Percentiles rank a stretch among this genome's conserved stretches.
Evolutionary conservation across 2,113 vertebrate species (phyloP).

Genomic region (Cavia porcellus): DNA sequence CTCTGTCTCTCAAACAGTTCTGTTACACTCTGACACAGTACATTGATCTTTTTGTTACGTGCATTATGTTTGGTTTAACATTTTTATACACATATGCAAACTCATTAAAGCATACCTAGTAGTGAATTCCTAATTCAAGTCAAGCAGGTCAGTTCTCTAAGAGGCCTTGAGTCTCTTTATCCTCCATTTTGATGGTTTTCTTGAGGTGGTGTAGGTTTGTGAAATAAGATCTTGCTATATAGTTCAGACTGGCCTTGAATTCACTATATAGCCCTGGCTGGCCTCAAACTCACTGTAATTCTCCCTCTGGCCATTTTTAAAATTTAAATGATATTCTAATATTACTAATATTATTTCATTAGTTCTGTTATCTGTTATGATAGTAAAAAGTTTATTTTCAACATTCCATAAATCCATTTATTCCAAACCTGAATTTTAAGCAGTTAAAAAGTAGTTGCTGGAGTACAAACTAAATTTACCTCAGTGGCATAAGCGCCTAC

Average conservation of each 20-base stretch:
- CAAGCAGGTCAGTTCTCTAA: constrained; percentile 32
- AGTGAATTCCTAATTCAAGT: constrained; percentile 24
- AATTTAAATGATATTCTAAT: constrained; percentile 30
- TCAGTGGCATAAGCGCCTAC: background rate
- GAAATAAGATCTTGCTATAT: background rate
- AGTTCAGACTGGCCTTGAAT: background rate
- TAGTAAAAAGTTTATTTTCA: constrained; percentile 67
- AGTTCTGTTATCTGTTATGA: background rate
- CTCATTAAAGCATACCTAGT: constrained; percentile 17
- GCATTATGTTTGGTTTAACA: background rate
- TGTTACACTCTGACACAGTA: background rate
- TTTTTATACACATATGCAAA: background rate
- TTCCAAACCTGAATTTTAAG: constrained; percentile 56
- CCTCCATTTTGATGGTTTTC: background rate
- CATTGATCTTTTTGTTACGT: background rate
- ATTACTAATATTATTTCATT: constrained; percentile 52
- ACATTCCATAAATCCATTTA: constrained; percentile 44
- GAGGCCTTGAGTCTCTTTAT: background rate
- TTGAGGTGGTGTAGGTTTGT: background rate
- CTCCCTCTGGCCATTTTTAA: background rate
- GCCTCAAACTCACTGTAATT: no score
- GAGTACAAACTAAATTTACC: no score
- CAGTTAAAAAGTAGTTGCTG: constrained; percentile 5
- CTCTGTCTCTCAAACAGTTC: background rate
- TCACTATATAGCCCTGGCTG: background rate